Conservation (phyloP, 1,140 invertebrate species). For the Brachionus rubens region DNA sequence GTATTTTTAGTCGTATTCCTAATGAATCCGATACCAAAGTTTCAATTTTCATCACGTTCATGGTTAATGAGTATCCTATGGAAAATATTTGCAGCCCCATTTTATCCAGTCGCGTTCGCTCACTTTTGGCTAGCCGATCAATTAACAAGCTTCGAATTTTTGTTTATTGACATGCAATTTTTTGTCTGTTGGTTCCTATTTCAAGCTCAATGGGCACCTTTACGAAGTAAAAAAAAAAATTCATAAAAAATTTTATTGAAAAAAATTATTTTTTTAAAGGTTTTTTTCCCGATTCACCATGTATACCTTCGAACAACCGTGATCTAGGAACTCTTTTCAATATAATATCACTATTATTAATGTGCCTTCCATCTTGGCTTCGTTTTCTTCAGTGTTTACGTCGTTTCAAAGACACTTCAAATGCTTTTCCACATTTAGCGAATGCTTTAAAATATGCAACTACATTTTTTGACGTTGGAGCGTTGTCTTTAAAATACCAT, state of each 20-base stretch:
- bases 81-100: slow-evolving; percentile 73
- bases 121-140: slow-evolving; percentile 99
- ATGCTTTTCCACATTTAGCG: slow-evolving; percentile 88
- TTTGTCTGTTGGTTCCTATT: slow-evolving; percentile 68
- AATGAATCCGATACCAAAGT: slow-evolving; percentile 24
- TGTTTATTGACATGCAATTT: slow-evolving; percentile 89
- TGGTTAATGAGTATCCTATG: slow-evolving; percentile 35
- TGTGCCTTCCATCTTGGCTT: slow-evolving; percentile 83
- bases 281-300: neutral
- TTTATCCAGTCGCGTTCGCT: slow-evolving; percentile 91
- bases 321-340: neutral
- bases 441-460: slow-evolving; percentile 98
- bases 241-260: neutral
- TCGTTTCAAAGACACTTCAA: slow-evolving; percentile 71
- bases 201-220: slow-evolving; percentile 36
- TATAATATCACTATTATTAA: slow-evolving; percentile 30
- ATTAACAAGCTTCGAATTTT: slow-evolving; percentile 83
- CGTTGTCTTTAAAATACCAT: slow-evolving; percentile 20
- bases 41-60: slow-evolving; percentile 13
- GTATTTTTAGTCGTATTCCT: slow-evolving; percentile 35
- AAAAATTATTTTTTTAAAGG: neutral
- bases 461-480: slow-evolving; percentile 73
- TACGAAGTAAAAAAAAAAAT: neutral
- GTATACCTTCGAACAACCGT: slow-evolving; percentile 17
- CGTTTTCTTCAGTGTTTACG: slow-evolving; percentile 94